Evolutionary conservation across 2,113 vertebrate genomes (phyloP).

Genomic region (Heptranchias perlo): DNA sequence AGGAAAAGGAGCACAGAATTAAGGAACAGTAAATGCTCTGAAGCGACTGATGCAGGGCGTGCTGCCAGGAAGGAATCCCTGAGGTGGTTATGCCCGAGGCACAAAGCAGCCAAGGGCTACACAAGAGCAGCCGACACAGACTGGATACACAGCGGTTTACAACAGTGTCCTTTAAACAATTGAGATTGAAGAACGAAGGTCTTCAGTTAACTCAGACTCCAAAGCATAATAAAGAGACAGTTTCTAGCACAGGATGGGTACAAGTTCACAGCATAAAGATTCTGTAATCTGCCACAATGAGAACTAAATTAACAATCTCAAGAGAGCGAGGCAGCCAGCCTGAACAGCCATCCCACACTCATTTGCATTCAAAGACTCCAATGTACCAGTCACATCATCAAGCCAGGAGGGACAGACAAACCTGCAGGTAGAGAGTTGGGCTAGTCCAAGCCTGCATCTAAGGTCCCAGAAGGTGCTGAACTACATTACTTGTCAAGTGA

Average conservation of each 20-base stretch:
- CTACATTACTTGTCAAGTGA: not conserved
- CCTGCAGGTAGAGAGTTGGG: not conserved
- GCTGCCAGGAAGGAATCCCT: not conserved
- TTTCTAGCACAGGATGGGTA: not conserved
- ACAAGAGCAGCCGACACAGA: not conserved
- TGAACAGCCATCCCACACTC: not conserved
- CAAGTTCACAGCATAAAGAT: not conserved
- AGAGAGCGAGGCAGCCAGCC: not conserved
- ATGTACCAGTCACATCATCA: not conserved
- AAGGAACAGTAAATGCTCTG: not conserved
- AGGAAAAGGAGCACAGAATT: not conserved
- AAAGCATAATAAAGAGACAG: not conserved
- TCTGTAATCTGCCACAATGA: not conserved
- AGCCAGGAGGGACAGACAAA: not conserved
- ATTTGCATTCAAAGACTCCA: not conserved
- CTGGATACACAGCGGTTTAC: not conserved
- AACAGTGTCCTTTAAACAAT: not conserved
- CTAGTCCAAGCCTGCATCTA: slow-evolving; percentile 7
- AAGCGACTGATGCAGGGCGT: not conserved
- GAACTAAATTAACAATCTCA: not conserved
- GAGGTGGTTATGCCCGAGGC: not conserved
- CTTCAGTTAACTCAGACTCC: not conserved
- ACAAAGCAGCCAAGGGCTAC: not conserved
- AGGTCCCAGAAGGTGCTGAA: not conserved
- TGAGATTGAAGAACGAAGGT: not conserved